Percentiles rank a stretch among this genome's conserved stretches.
Evolutionary conservation across 2,113 vertebrate genomes (phyloP).

Genomic region (Lepus europaeus): DNA sequence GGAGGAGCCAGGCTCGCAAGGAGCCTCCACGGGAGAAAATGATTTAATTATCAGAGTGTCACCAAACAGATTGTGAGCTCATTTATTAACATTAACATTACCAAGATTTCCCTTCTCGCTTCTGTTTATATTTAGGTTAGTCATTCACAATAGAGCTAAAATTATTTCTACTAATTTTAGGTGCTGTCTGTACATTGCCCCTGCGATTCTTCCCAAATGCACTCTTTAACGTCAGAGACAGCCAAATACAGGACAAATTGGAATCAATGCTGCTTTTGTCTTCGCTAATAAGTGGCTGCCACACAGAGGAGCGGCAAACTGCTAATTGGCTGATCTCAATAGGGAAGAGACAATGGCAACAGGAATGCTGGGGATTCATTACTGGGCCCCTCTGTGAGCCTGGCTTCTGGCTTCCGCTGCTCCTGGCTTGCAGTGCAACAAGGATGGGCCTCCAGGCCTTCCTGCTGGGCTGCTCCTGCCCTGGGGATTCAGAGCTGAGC

Average conservation of each 20-base stretch:
- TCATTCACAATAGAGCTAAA: slow-evolving; percentile 83
- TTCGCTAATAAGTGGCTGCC: slow-evolving; percentile 89
- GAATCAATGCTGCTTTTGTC: slow-evolving; percentile 86
- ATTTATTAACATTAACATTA: slow-evolving; percentile 76
- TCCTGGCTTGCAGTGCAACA: slow-evolving; percentile 1
- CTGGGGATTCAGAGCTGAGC: not conserved
- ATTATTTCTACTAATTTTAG: slow-evolving; percentile 87
- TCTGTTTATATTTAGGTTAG: slow-evolving; percentile 87
- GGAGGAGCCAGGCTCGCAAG: slow-evolving; percentile 41
- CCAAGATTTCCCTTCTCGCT: slow-evolving; percentile 78
- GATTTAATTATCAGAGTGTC: slow-evolving; percentile 82
- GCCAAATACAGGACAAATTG: slow-evolving; percentile 86
- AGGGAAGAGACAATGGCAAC: slow-evolving; percentile 84
- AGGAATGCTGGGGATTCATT: slow-evolving; percentile 85
- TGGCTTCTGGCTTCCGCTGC: slow-evolving; percentile 68
- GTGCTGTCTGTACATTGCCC: slow-evolving; percentile 71
- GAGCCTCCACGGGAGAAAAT: slow-evolving; percentile 69
- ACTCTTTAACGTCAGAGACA: slow-evolving; percentile 85
- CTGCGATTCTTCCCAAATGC: slow-evolving; percentile 77
- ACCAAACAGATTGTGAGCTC: slow-evolving; percentile 78
- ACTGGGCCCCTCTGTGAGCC: slow-evolving; percentile 78
- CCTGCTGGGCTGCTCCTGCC: not conserved
- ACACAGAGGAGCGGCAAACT: slow-evolving; percentile 78
- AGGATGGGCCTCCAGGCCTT: slow-evolving; percentile 47
- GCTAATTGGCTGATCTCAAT: slow-evolving; percentile 86